These are phyloP conservation scores for Serripes groenlandicus DNA, from an alignment of 2,888 invertebrate species.

Conservation along the genomic window DNA sequence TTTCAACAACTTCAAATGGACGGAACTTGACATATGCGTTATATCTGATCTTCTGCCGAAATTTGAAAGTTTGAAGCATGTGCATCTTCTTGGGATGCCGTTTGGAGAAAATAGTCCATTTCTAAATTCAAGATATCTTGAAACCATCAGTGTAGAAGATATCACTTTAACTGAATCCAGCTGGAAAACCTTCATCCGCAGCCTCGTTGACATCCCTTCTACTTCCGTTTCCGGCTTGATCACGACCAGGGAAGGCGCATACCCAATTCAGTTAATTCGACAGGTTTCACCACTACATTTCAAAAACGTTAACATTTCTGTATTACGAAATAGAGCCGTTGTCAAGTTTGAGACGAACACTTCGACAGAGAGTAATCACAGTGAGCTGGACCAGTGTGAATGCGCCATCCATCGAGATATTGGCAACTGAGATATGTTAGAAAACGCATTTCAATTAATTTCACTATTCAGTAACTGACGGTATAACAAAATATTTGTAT, in stretches of 20 bases:
- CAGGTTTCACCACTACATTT: background rate
- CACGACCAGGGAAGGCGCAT: conserved; percentile 1
- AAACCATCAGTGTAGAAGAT: conserved; percentile 11
- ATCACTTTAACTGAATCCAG: background rate
- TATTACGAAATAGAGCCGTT: background rate
- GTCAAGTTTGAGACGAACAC: conserved; percentile 9
- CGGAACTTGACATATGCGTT: background rate
- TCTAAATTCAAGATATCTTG: background rate
- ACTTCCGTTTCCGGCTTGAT: background rate
- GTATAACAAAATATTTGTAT: too few relatives aligned
- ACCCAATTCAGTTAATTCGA: background rate
- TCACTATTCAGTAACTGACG: too few relatives aligned
- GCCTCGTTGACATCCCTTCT: background rate
- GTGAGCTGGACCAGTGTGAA: background rate
- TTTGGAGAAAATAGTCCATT: background rate
- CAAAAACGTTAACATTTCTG: background rate
- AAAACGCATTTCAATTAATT: too few relatives aligned
- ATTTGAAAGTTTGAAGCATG: conserved; percentile 5
- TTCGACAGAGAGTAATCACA: background rate
- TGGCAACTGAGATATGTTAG: too few relatives aligned
- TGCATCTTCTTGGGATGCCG: conserved; percentile 19
- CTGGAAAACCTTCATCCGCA: conserved; percentile 15
- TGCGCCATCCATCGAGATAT: background rate
- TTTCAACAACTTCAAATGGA: conserved; percentile 2
- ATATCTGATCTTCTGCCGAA: conserved; percentile 8